These are phyloP conservation scores for Hydropsyche betteni DNA, from an alignment of 2,888 invertebrate species.

Conservation along the genomic window DNA sequence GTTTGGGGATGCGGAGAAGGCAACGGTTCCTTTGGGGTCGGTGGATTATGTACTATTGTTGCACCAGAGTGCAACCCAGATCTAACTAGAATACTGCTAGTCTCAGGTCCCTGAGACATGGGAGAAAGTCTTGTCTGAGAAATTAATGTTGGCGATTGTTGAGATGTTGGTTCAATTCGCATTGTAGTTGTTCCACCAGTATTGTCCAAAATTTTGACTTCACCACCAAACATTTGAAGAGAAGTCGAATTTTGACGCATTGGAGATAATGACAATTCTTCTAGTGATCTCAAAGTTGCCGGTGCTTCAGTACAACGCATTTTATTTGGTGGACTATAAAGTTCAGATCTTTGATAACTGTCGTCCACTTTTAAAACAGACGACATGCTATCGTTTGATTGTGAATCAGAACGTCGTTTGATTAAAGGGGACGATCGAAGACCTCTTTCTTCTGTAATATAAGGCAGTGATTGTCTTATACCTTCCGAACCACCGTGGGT, in stretches of 20 bases:
- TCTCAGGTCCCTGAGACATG: constrained; percentile 62
- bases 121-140: constrained; percentile 65
- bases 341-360: constrained; percentile 60
- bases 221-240: constrained; percentile 79
- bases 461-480: constrained; percentile 14
- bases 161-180: constrained; percentile 72
- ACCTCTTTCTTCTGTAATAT: constrained; percentile 1
- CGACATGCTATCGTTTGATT: constrained; percentile 41
- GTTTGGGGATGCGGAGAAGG: constrained; percentile 63
- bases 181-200: constrained; percentile 75
- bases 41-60: constrained; percentile 74
- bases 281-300: constrained; percentile 64
- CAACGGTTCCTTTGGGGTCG: constrained; percentile 63
- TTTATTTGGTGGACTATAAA: constrained; percentile 64
- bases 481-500: constrained; percentile 53
- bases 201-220: constrained; percentile 78
- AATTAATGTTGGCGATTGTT: constrained; percentile 67
- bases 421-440: constrained; percentile 2
- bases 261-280: constrained; percentile 67
- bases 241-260: constrained; percentile 66
- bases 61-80: constrained; percentile 86
- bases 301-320: constrained; percentile 64
- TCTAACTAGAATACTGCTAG: constrained; percentile 78
- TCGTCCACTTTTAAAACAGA: constrained; percentile 56
- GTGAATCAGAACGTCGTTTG: constrained; percentile 42